Evolutionary conservation across 2,113 vertebrate species (phyloP).

Genomic region (Notiomystis cincta): DNA sequence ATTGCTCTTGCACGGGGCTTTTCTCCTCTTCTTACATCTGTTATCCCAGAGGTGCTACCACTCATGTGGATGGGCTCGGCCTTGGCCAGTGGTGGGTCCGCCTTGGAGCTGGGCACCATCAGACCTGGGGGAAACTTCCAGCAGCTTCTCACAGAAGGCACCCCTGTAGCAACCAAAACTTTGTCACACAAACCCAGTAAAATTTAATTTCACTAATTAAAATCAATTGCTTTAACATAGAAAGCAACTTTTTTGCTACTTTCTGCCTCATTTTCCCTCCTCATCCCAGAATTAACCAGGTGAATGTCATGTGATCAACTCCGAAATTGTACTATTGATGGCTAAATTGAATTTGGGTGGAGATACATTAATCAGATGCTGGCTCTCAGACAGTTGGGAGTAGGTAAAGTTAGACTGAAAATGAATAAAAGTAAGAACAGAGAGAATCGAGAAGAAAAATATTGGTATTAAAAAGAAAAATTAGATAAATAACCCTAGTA

Average conservation of each 20-base stretch:
- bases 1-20: neutral
- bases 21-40: neutral
- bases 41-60: neutral
- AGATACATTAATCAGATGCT: neutral
- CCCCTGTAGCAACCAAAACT: neutral
- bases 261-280: neutral
- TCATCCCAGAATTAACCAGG: neutral
- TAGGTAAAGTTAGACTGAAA: neutral
- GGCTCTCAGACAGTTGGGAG: neutral
- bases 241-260: neutral
- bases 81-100: accelerated
- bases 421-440: neutral
- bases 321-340: neutral
- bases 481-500: neutral
- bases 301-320: neutral
- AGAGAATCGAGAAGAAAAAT: neutral
- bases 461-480: neutral
- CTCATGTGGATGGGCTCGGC: neutral
- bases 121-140: neutral
- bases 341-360: neutral
- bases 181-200: neutral
- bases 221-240: neutral
- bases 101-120: neutral
- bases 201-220: neutral
- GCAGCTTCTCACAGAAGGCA: neutral